Evolutionary conservation across 2,888 invertebrate species (phyloP).

Genomic region (Melikaiella ostensackeni): DNA sequence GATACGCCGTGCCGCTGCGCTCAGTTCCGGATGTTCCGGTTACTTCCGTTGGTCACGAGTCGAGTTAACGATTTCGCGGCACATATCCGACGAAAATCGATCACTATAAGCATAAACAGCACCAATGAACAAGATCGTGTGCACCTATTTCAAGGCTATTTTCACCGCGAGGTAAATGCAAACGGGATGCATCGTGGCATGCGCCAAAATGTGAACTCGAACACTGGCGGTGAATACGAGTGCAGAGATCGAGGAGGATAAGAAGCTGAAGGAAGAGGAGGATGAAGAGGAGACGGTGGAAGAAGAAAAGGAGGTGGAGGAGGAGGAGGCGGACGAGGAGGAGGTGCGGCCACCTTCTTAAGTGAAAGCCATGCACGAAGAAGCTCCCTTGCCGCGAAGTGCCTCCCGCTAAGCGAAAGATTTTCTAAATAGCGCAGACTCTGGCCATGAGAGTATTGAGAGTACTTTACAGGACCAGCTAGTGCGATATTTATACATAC

Average conservation of each 20-base stretch:
- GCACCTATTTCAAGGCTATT: constrained; percentile 32
- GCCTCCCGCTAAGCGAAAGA: constrained; percentile 68
- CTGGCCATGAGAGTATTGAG: constrained; percentile 51
- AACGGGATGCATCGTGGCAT: constrained; percentile 51
- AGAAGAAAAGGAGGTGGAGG: constrained; percentile 39
- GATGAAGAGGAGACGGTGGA: constrained; percentile 44
- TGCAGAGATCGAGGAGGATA: constrained; percentile 38
- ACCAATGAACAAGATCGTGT: constrained; percentile 15
- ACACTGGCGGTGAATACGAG: constrained; percentile 53
- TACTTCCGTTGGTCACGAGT: constrained; percentile 24
- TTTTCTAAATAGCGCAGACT: constrained; percentile 68
- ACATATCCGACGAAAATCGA: neutral
- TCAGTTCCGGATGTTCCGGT: constrained; percentile 15
- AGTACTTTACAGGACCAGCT: constrained; percentile 52
- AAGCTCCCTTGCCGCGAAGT: constrained; percentile 60
- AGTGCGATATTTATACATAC: constrained; percentile 65
- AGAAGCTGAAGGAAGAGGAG: constrained; percentile 20
- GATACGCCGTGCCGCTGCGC: constrained; percentile 1
- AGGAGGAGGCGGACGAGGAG: constrained; percentile 40
- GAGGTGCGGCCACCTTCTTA: constrained; percentile 57
- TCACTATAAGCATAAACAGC: constrained; percentile 6
- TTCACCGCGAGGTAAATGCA: constrained; percentile 28
- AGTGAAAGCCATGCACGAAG: constrained; percentile 63
- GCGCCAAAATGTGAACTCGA: constrained; percentile 60
- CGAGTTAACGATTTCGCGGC: neutral